These are phyloP conservation scores for Valencia hispanica DNA, from an alignment of 2,797 vertebrate genomes.

Conservation along the genomic window DNA sequence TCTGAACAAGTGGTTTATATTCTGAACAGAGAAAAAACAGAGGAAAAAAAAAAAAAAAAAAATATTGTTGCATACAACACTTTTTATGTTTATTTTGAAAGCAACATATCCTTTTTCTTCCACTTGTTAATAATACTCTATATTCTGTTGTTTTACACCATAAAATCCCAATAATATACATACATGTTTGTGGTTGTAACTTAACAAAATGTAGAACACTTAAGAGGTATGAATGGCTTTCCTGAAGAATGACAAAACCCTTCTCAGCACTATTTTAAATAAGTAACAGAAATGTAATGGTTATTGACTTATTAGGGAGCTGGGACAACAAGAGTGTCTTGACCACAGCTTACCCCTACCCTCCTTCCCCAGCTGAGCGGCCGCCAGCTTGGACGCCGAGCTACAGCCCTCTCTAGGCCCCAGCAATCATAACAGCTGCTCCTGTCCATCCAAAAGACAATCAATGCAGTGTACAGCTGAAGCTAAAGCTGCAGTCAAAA, in stretches of 20 bases:
- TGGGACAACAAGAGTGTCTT: constrained; percentile 13
- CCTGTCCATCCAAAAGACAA: constrained; percentile 54
- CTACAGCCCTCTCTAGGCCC: constrained; percentile 48
- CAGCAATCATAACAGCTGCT: constrained; percentile 61
- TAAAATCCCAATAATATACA: not conserved
- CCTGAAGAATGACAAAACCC: not conserved
- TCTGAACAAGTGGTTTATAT: no score
- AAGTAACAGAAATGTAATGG: constrained; percentile 32
- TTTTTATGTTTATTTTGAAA: not conserved
- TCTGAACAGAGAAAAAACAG: no score
- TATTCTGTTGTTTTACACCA: not conserved
- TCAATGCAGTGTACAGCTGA: constrained; percentile 38
- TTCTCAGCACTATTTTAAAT: constrained; percentile 23
- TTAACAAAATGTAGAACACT: not conserved
- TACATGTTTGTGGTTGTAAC: not conserved
- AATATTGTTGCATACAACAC: not conserved
- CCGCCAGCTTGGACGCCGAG: constrained; percentile 45
- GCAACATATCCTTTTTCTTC: not conserved
- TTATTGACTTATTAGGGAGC: constrained; percentile 35
- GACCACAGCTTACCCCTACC: constrained; percentile 6
- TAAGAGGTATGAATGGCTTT: constrained; percentile 17
- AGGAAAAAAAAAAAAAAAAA: no score
- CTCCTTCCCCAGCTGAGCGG: constrained; percentile 65
- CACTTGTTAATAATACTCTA: not conserved
- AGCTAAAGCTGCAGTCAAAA: constrained; percentile 19